These are phyloP conservation scores for Pitangus sulphuratus DNA, from an alignment of 2,797 vertebrate species.

Conservation along the genomic window DNA sequence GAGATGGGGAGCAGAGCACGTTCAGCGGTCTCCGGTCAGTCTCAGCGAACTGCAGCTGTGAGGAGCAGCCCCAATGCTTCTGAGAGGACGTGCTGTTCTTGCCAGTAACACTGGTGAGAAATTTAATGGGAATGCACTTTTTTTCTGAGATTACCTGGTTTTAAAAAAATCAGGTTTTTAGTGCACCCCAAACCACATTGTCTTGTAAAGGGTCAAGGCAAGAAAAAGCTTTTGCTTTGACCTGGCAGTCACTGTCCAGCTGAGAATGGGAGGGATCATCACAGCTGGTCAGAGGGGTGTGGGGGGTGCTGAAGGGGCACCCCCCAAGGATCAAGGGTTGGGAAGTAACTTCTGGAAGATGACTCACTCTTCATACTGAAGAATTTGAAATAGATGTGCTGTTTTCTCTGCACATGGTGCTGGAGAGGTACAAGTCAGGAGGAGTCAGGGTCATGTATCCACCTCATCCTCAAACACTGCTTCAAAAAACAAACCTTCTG, in stretches of 20 bases:
- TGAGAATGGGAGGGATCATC: not conserved
- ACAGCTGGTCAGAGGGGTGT: not conserved
- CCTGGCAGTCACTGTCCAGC: not conserved
- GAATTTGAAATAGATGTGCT: not conserved
- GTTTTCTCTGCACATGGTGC: not conserved
- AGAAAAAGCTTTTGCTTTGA: not conserved
- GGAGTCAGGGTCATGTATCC: rapidly evolving
- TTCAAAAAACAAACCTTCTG: not conserved
- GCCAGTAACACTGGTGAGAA: not conserved
- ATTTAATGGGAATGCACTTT: not conserved
- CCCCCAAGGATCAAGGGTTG: not conserved
- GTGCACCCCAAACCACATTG: not conserved
- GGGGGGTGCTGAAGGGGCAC: not conserved
- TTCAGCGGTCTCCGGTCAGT: not conserved
- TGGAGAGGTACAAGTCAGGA: not conserved
- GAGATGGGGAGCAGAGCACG: not conserved
- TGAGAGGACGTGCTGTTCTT: not conserved
- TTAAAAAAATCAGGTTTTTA: not conserved
- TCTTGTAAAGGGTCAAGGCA: not conserved
- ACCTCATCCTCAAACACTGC: not conserved
- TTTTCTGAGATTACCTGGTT: not conserved
- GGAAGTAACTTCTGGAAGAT: not conserved
- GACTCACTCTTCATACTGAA: not conserved
- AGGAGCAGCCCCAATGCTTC: not conserved
- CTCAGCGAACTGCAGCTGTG: not conserved